Percentiles rank a stretch among this genome's conserved stretches.
Conservation (phyloP, 2,797 vertebrate genomes). For the Notolabrus celidotus region DNA sequence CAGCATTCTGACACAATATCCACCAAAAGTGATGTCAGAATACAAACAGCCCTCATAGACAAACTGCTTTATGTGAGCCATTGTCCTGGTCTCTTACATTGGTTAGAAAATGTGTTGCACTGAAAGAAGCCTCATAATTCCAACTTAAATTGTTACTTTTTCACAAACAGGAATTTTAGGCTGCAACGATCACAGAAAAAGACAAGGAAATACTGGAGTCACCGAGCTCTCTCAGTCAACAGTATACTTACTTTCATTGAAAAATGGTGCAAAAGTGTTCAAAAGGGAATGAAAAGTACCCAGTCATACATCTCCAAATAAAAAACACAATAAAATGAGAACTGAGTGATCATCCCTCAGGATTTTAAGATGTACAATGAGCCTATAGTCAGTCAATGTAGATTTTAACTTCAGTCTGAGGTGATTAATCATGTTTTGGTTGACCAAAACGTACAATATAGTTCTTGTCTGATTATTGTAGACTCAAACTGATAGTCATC, state of each 20-base stretch:
- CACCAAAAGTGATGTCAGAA: no score
- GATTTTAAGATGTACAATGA: slow-evolving; percentile 47
- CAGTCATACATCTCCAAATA: slow-evolving; percentile 41
- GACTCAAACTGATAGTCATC: slow-evolving; percentile 57
- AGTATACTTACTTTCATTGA: neutral
- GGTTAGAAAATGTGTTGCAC: no score
- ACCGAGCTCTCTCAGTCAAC: neutral
- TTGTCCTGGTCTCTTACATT: no score
- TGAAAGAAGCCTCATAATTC: no score
- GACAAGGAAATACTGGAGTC: no score
- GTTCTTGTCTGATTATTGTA: slow-evolving; percentile 58
- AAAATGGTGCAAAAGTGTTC: neutral
- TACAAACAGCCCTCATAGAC: no score
- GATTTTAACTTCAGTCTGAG: slow-evolving; percentile 37
- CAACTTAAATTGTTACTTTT: no score
- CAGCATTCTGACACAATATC: no score
- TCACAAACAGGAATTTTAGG: no score
- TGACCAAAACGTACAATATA: slow-evolving; percentile 54
- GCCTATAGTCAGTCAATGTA: slow-evolving; percentile 43
- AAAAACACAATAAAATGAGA: slow-evolving; percentile 49
- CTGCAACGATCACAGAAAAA: no score
- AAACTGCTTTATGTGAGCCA: no score
- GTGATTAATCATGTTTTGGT: slow-evolving; percentile 69
- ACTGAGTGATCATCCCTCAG: slow-evolving; percentile 46
- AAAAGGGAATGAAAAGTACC: neutral